A percentile compares a stretch with the other conserved stretches of the same genome.
phyloP scores from a whole-genome alignment of 2,113 vertebrate genomes.

The Cranoglanis bouderius region DNA sequence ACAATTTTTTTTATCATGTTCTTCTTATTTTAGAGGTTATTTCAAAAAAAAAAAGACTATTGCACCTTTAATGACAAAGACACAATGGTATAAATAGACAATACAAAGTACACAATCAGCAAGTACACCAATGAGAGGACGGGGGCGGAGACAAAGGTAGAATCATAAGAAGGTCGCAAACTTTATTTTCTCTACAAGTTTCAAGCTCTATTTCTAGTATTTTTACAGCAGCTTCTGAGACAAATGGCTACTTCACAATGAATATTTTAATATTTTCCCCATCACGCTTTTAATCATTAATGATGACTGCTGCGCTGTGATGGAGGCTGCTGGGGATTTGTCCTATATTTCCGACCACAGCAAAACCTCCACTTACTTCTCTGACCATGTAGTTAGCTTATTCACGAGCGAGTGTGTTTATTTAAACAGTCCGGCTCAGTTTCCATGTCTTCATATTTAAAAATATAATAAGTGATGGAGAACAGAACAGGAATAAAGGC shows the following conservation, averaged over 20 bases:
- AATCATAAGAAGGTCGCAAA: not conserved
- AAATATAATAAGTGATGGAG: not conserved
- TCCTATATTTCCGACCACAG: slow-evolving; percentile 7
- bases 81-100: not conserved
- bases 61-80: too few species aligned
- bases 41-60: too few species aligned
- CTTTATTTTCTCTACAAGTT: not conserved
- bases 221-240: slow-evolving; percentile 29
- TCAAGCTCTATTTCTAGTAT: slow-evolving; percentile 15
- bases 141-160: not conserved
- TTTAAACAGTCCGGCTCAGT: not conserved
- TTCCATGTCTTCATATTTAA: not conserved
- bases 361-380: not conserved
- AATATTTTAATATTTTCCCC: slow-evolving; percentile 30
- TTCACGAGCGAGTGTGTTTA: not conserved
- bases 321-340: not conserved
- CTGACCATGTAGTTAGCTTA: not conserved
- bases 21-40: too few species aligned
- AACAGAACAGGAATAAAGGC: not conserved
- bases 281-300: slow-evolving; percentile 11
- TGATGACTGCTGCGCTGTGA: not conserved
- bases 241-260: slow-evolving; percentile 16
- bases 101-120: not conserved
- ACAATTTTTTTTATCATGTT: too few species aligned
- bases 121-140: not conserved